A percentile compares a stretch with the other conserved stretches of the same genome.
Conservation (phyloP, 2,888 invertebrate species). For the Fabriciana adippe region DNA sequence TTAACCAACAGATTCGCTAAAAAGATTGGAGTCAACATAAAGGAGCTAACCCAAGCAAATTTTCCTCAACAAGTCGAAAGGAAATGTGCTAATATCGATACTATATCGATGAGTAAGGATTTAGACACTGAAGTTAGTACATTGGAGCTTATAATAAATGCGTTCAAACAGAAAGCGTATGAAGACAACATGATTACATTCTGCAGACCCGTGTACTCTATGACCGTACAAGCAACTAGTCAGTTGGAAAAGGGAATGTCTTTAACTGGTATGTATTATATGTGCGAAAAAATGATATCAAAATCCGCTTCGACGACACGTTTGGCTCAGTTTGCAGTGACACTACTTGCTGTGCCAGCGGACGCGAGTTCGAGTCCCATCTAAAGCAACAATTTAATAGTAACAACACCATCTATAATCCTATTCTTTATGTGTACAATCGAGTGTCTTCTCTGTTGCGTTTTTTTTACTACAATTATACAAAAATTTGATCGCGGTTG, state of each 20-base stretch:
- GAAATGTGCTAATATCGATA: constrained; percentile 51
- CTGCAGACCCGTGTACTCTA: constrained; percentile 88
- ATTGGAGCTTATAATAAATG: constrained; percentile 87
- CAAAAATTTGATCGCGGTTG: no score
- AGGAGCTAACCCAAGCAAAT: constrained; percentile 65
- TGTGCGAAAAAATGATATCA: background rate
- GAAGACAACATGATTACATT: constrained; percentile 88
- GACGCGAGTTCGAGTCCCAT: no score
- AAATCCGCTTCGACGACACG: background rate
- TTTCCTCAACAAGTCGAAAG: constrained; percentile 64
- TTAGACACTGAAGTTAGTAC: constrained; percentile 84
- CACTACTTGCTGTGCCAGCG: no score
- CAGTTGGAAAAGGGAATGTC: constrained; percentile 84
- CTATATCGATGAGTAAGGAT: constrained; percentile 58
- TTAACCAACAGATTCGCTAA: constrained; percentile 67
- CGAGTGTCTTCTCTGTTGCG: no score
- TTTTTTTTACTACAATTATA: no score
- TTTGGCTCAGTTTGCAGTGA: no score
- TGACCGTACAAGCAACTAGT: constrained; percentile 85
- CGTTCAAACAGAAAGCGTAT: constrained; percentile 85
- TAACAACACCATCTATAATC: no score
- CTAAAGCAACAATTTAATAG: no score
- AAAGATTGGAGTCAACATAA: constrained; percentile 67
- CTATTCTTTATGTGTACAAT: no score
- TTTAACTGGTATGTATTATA: constrained; percentile 80